These are phyloP conservation scores for Brassicogethes aeneus DNA, from an alignment of 2,888 invertebrate species.

Conservation along the genomic window DNA sequence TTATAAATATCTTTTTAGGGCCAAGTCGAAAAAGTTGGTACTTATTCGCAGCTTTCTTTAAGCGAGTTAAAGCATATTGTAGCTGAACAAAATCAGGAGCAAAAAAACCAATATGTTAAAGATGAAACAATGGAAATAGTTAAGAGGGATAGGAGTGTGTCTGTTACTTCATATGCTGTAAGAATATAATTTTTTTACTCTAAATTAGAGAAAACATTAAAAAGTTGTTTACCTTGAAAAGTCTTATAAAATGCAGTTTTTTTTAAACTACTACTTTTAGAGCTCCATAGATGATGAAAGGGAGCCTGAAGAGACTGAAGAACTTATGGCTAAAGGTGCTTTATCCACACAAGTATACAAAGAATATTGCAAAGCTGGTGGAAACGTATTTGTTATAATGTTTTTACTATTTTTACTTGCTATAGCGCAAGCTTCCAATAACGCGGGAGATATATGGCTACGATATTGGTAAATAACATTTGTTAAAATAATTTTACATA, in stretches of 20 bases:
- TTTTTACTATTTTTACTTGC: constrained; percentile 49
- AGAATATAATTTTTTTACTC: constrained; percentile 5
- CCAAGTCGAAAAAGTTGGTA: constrained; percentile 50
- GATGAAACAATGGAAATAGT: constrained; percentile 20
- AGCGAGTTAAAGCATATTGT: constrained; percentile 34
- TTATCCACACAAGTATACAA: constrained; percentile 53
- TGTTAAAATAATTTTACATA: constrained; percentile 7
- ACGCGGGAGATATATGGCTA: constrained; percentile 69
- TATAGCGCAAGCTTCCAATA: constrained; percentile 59
- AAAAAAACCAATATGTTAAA: constrained; percentile 31
- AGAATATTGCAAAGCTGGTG: constrained; percentile 64
- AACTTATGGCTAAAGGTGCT: constrained; percentile 57
- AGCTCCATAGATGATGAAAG: constrained; percentile 2
- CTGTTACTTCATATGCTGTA: constrained; percentile 30
- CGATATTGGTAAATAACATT: constrained; percentile 54
- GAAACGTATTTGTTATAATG: constrained; percentile 46
- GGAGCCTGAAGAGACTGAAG: constrained; percentile 53
- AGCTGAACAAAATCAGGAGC: constrained; percentile 16
- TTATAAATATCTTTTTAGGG: constrained; percentile 41
- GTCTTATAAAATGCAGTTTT: neutral
- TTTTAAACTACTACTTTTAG: neutral
- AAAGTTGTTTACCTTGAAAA: too few relatives aligned
- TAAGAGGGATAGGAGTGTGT: constrained; percentile 23
- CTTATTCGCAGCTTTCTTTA: constrained; percentile 48
- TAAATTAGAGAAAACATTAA: too few relatives aligned